A percentile compares a stretch with the other conserved stretches of the same genome.
Conservation (phyloP, 2,888 invertebrate genomes). For the Rotaria sp. region DNA sequence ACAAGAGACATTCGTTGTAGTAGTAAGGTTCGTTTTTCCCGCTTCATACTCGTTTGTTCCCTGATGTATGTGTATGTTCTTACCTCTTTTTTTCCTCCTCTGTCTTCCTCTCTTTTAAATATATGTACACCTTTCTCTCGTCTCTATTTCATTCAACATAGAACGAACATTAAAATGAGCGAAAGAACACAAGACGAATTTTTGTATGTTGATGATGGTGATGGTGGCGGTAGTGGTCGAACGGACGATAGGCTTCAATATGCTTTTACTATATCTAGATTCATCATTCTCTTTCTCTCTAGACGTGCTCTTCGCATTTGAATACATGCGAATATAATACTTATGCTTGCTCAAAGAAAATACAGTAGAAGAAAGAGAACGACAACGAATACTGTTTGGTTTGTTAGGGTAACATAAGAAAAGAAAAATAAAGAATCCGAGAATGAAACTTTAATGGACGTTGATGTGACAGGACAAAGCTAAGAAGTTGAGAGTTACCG, state of each 20-base stretch:
- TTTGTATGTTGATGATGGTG: neutral
- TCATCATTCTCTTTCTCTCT: conserved; percentile 22
- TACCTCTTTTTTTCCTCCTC: conserved; percentile 11
- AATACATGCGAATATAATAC: conserved; percentile 22
- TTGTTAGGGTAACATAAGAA: conserved; percentile 13
- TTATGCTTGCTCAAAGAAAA: conserved; percentile 22
- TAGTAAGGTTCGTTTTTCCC: conserved; percentile 19
- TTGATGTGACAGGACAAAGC: conserved; percentile 10
- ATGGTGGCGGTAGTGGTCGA: neutral
- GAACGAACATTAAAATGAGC: conserved; percentile 12
- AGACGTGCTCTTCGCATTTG: conserved; percentile 24
- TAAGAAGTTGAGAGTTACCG: neutral
- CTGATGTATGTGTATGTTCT: conserved; percentile 13
- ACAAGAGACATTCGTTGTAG: neutral
- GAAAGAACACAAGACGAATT: neutral
- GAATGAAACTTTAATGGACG: conserved; percentile 8
- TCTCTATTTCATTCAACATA: neutral
- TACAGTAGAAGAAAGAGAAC: conserved; percentile 17
- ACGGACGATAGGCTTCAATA: neutral
- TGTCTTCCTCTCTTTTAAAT: neutral
- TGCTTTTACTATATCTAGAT: conserved; percentile 7
- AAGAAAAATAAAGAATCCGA: conserved; percentile 5
- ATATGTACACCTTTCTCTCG: conserved; percentile 14
- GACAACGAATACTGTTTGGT: conserved; percentile 5
- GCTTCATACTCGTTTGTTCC: conserved; percentile 22